Evolutionary conservation across 1,140 invertebrate genomes (phyloP), one percentile per base, ranked within the genome.

Genomic region (Drosophila arawakana): DNA sequence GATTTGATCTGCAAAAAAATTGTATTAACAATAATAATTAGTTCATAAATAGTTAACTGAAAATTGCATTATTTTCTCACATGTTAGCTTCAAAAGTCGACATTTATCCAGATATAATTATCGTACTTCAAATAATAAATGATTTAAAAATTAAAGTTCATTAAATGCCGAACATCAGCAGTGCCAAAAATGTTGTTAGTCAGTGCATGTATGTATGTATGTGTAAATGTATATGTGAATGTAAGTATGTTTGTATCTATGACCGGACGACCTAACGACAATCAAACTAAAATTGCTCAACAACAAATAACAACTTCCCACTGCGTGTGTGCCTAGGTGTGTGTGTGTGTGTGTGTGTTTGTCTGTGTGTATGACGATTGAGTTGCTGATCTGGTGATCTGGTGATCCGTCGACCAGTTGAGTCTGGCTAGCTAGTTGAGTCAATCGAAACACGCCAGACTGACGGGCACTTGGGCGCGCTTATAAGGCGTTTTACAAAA

Each of bases 381-480:
- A 43, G 13, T 41, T 44, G 55, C 10, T 58, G 54, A 63, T 54
- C 47, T 49, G 60, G 15, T 49, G 34, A 61, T 59, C 58, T 13
- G 41, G n/a, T 61, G 67, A 15, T 62, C 43, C 25, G 25, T 30
- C 25, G 25, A 30, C 25, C 25, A 30, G 25, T 30, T 30, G 25
- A 30, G 25, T 39, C 8, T 50, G 46, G 7, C 39, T 39, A 58
- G 49, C 68, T 15, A 37, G 74, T 72, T 90, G 88, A 90, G 62
- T 88, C 88, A 91, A 83, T 88, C 75, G 52, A 55, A 72, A 78
- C 83, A 81, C 75, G 83, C 84, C 72, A 91, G 88, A 91, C 88
- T 89, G 88, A 81, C 80, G 81, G 88, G 88, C 88, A 84, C 78
- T 91, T 76, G 82, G 60, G 35, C 79, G 69, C 76, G 77, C 81